These are phyloP conservation scores for Bugulina stolonifera DNA, from an alignment of 2,888 invertebrate species.

Conservation along the genomic window DNA sequence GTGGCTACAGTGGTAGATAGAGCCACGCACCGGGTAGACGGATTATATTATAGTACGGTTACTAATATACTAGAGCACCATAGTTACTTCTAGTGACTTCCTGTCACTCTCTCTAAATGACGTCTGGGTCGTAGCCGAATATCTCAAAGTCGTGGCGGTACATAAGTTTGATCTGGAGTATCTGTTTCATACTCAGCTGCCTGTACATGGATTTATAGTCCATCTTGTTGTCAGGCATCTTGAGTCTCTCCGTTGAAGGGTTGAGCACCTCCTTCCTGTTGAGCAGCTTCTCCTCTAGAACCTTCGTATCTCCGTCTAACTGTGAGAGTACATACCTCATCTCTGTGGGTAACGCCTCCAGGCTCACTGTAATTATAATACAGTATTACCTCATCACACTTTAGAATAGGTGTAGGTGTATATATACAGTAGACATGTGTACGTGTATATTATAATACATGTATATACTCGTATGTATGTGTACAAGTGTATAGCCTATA, in stretches of 20 bases:
- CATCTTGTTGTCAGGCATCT: background rate
- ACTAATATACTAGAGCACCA: too few relatives aligned
- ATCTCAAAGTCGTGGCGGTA: slow-evolving; percentile 7
- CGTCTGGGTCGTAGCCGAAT: background rate
- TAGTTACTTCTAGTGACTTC: background rate
- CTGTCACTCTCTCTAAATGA: background rate
- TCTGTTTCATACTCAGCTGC: background rate
- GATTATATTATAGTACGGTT: too few relatives aligned
- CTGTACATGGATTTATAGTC: background rate
- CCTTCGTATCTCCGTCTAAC: slow-evolving; percentile 5
- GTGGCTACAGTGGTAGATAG: too few relatives aligned
- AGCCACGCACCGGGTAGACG: too few relatives aligned
- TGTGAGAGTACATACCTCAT: background rate
- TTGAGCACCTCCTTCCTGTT: background rate
- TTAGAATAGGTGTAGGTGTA: too few relatives aligned
- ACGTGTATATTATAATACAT: too few relatives aligned
- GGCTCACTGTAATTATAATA: background rate
- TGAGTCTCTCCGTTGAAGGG: background rate
- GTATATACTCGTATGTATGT: too few relatives aligned
- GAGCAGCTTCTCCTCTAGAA: background rate
- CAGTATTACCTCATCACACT: too few relatives aligned
- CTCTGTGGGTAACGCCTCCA: background rate
- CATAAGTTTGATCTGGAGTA: slow-evolving; percentile 4
- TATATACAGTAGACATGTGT: too few relatives aligned
- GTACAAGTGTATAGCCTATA: too few relatives aligned